Conservation (phyloP, 2,797 vertebrate genomes). For the Euphonia xanthogaster region DNA sequence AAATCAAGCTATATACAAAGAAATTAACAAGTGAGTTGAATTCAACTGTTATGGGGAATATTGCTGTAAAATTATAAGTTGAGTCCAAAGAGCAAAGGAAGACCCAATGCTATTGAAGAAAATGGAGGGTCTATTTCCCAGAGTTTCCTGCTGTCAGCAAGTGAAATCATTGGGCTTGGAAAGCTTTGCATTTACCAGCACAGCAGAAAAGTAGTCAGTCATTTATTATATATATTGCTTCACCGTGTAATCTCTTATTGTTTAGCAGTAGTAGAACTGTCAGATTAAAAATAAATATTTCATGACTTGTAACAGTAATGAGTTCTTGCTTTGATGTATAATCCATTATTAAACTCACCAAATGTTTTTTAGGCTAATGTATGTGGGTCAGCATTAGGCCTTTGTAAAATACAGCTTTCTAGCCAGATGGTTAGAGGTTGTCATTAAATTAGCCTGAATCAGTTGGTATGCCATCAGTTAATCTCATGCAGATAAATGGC, state of each 20-base stretch:
- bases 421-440: slow-evolving; percentile 66
- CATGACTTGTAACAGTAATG: slow-evolving; percentile 47
- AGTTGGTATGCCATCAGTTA: slow-evolving; percentile 50
- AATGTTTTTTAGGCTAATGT: slow-evolving; percentile 36
- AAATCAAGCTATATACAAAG: not conserved
- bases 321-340: slow-evolving; percentile 64
- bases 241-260: slow-evolving; percentile 27
- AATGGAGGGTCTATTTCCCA: not conserved
- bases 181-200: slow-evolving; percentile 24
- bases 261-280: slow-evolving; percentile 40
- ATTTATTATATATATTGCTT: slow-evolving; percentile 40
- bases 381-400: slow-evolving; percentile 40
- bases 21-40: not conserved
- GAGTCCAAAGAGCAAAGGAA: not conserved
- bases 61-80: not conserved
- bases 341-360: slow-evolving; percentile 63
- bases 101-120: not conserved
- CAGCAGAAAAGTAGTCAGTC: slow-evolving; percentile 31
- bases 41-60: not conserved
- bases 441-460: slow-evolving; percentile 65
- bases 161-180: not conserved
- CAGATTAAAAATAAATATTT: slow-evolving; percentile 66
- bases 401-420: slow-evolving; percentile 44
- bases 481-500: slow-evolving; percentile 44
- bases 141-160: not conserved